Conservation (phyloP, 1,140 invertebrate species). For the Holcopasites calliopsidis region DNA sequence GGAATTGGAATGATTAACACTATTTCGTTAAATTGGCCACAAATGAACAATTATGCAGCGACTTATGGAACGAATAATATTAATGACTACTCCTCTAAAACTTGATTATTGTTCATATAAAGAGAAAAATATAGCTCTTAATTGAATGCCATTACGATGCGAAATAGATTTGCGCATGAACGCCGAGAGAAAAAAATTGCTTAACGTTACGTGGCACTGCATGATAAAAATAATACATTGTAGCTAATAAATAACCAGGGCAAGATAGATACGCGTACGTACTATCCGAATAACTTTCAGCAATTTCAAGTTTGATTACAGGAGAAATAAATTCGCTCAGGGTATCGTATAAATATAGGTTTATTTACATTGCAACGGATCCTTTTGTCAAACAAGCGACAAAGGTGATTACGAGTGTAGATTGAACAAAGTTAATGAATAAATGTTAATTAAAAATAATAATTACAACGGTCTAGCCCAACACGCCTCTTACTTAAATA, state of each 20-base stretch:
- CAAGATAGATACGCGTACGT: neutral
- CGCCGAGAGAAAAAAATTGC: slow-evolving; percentile 45
- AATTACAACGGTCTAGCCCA: slow-evolving; percentile 73
- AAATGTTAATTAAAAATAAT: slow-evolving; percentile 75
- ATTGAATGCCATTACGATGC: slow-evolving; percentile 19
- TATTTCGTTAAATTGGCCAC: too few species aligned
- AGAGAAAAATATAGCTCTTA: slow-evolving; percentile 2
- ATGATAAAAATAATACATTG: slow-evolving; percentile 57
- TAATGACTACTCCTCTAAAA: neutral
- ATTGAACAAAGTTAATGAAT: slow-evolving; percentile 70
- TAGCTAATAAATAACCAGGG: slow-evolving; percentile 13
- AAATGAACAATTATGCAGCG: too few species aligned
- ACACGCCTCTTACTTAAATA: slow-evolving; percentile 62
- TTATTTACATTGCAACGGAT: slow-evolving; percentile 80
- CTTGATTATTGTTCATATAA: neutral
- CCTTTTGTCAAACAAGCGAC: slow-evolving; percentile 69
- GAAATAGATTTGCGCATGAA: slow-evolving; percentile 49
- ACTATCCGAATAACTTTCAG: neutral
- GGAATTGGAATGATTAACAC: too few species aligned
- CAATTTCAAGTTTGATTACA: neutral
- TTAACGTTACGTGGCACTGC: slow-evolving; percentile 56
- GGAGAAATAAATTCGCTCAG: neutral
- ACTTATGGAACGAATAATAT: neutral
- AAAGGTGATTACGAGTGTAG: slow-evolving; percentile 71
- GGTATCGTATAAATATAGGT: slow-evolving; percentile 78